A percentile compares a stretch with the other conserved stretches of the same genome.
Evolutionary conservation across 2,797 vertebrate genomes (phyloP).

Genomic region (Halcyon badia): DNA sequence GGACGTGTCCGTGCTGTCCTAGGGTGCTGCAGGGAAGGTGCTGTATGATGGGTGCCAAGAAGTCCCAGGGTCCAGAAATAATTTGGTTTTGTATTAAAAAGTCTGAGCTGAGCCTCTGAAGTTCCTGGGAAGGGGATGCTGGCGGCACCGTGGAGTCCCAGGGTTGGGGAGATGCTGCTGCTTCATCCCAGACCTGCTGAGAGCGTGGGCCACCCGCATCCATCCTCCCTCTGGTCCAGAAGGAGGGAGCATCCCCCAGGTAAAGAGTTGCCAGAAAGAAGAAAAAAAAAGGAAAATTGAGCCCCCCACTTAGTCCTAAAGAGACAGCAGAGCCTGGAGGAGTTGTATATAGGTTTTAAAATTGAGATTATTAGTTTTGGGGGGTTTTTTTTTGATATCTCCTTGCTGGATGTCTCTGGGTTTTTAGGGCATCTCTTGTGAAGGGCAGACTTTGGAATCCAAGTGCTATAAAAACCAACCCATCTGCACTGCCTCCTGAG

Average conservation of each 20-base stretch:
- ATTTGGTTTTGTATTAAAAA: not conserved
- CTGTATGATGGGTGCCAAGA: not conserved
- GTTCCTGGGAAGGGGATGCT: not conserved
- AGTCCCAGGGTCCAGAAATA: not conserved
- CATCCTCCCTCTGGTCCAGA: not conserved
- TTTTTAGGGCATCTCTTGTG: conserved; percentile 19
- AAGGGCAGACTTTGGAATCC: conserved; percentile 52
- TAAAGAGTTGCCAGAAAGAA: not conserved
- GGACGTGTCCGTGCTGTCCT: fast-evolving
- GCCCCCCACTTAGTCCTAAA: not conserved
- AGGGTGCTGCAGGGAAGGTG: fast-evolving
- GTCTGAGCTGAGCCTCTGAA: not conserved
- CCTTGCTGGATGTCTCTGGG: conserved; percentile 30
- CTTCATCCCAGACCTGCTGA: not conserved
- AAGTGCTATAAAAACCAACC: conserved; percentile 31
- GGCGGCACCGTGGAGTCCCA: not conserved
- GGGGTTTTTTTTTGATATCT: not conserved
- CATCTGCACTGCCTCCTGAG: not conserved
- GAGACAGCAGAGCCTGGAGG: not conserved
- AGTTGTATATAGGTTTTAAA: conserved; percentile 48
- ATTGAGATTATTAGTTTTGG: not conserved
- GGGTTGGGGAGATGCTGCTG: not conserved
- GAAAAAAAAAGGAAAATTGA: not conserved
- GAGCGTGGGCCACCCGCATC: not conserved
- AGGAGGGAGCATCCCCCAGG: not conserved